A percentile compares a stretch with the other conserved stretches of the same genome.
Conservation (phyloP, 2,888 invertebrate species). For the Oxystoma pomonae region DNA sequence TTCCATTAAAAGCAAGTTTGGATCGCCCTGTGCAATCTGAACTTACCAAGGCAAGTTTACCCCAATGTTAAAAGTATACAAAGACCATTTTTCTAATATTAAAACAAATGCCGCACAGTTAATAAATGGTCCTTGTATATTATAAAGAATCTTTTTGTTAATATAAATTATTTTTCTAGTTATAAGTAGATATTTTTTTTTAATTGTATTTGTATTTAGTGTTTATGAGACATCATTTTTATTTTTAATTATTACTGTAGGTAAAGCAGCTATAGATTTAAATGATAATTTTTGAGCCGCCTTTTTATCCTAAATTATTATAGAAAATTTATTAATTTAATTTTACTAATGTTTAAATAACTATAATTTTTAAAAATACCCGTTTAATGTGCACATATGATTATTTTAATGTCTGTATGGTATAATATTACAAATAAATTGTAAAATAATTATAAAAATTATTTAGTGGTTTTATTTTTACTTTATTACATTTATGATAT, state of each 20-base stretch:
- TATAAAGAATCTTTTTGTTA: not conserved
- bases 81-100: not conserved
- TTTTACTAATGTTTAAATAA: not conserved
- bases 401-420: slow-evolving; percentile 50
- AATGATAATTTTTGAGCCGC: not conserved
- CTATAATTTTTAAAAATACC: not conserved
- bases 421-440: slow-evolving; percentile 48
- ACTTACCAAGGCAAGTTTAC: not conserved
- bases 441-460: slow-evolving; percentile 33
- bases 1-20: too few relatives aligned
- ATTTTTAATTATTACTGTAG: not conserved
- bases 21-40: not conserved
- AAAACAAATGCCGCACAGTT: not conserved
- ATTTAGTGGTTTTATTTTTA: not conserved
- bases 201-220: too few relatives aligned
- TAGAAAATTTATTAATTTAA: not conserved
- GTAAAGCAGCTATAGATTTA: not conserved
- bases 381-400: slow-evolving; percentile 45
- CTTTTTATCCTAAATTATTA: not conserved
- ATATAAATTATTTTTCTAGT: not conserved
- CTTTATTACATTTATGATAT: too few relatives aligned
- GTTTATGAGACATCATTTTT: not conserved
- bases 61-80: not conserved
- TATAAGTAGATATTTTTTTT: not conserved
- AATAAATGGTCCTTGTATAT: not conserved